phyloP scores from a whole-genome alignment of 1,140 invertebrate genomes.

The Atopsyche davidsoni region DNA sequence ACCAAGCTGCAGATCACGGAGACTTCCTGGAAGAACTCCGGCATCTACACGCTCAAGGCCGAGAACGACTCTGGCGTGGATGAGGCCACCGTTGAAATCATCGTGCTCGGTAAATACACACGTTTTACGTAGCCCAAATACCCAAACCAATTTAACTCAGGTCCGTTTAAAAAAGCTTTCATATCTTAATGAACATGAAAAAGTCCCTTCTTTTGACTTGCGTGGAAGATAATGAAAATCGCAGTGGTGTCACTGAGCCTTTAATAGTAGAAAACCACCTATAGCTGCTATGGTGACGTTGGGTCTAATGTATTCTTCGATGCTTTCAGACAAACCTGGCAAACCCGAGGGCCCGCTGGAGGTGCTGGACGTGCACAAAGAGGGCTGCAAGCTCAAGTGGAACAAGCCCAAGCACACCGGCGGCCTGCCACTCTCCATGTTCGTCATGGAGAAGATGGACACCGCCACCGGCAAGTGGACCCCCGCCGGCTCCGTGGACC shows the following conservation, averaged over 20 bases:
- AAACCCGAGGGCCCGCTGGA: conserved; percentile 92
- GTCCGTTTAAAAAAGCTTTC: background rate
- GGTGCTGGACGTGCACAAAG: conserved; percentile 88
- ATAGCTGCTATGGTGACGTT: too few species aligned
- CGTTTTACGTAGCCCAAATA: background rate
- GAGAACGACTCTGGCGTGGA: conserved; percentile 90
- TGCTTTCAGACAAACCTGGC: conserved; percentile 76
- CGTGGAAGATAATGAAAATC: too few species aligned
- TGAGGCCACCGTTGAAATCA: conserved; percentile 90
- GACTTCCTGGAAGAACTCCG: conserved; percentile 75
- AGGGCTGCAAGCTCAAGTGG: conserved; percentile 93
- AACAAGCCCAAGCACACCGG: conserved; percentile 93
- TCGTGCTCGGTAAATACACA: conserved; percentile 66
- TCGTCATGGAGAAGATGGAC: conserved; percentile 91
- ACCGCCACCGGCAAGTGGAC: conserved; percentile 79
- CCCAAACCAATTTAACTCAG: conserved; percentile 5
- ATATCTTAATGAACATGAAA: too few species aligned
- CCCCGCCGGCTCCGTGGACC: conserved; percentile 80
- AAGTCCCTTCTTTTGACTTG: too few species aligned
- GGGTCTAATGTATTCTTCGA: too few species aligned
- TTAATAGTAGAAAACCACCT: too few species aligned
- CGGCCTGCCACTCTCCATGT: conserved; percentile 83
- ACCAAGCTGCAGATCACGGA: conserved; percentile 80
- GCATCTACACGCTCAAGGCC: conserved; percentile 86
- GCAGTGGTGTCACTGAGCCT: too few species aligned